Evolutionary conservation across 2,797 vertebrate genomes (phyloP), one percentile per base, ranked within the genome.

Genomic region (Acipenser transmontanus): DNA sequence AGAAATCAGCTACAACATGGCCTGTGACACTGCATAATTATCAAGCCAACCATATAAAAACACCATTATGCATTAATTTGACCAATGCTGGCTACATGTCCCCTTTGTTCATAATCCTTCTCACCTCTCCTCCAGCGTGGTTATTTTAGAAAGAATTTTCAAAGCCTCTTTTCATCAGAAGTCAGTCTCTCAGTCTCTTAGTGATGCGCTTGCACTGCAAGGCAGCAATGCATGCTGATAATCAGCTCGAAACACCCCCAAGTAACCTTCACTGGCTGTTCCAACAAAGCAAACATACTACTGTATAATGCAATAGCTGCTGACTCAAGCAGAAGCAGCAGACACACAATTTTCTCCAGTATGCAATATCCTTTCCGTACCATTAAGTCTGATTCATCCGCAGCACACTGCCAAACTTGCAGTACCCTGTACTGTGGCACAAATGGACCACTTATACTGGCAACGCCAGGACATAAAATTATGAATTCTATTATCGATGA

Each of bases 321-420:
- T 87, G 80, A 83, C 73, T 77, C 77, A 74, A 75, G 74, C 73
- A 82, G 68, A 78, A 76, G 76, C 72, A 72, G 17, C 8, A 77
- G 66, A 66, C 13, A 0, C 50, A 49, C 34, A 70, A 75, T 77
- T 76, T 72, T 34, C 68, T 34, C 0, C 70, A 20, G 59, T 64
- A 75, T 11, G 67, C 66, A 65, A 10, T 68, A 77, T 71, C 75
- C 81, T 67, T 77, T 74, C 71, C 72, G 59, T 72, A 79, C 74
- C 76, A 80, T 76, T 79, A 81, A 70, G 63, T 75, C 61, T 81
- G 47, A 82, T 79, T 80, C 83, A 82, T 63, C 60, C 66, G 0
- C 63, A 78, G 66, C 73, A 68, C 71, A 0, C 6, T 76, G 77
- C 77, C 78, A 84, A 66, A 80, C 34, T 34, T 34, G 34, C 34